These are phyloP conservation scores for Cephalotes varians DNA, from an alignment of 2,888 invertebrate genomes.

Conservation along the genomic window DNA sequence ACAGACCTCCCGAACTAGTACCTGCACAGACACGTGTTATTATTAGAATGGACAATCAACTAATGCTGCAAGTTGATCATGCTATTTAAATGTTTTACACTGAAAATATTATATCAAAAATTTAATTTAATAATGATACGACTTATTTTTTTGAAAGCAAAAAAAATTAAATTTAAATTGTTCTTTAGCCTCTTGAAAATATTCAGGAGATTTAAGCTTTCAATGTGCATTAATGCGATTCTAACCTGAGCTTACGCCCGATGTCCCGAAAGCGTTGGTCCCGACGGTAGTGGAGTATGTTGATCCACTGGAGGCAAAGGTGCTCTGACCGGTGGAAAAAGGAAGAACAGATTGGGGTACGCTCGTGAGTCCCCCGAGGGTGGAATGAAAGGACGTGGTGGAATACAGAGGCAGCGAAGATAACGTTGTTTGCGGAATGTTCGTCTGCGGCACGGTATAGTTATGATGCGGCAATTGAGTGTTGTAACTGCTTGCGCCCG, in stretches of 20 bases:
- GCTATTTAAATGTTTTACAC: neutral
- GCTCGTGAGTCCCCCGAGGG: constrained; percentile 81
- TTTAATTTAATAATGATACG: neutral
- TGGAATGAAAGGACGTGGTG: constrained; percentile 81
- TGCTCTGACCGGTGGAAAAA: constrained; percentile 82
- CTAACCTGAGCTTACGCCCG: constrained; percentile 82
- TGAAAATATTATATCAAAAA: neutral
- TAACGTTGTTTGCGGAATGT: constrained; percentile 80
- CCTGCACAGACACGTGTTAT: constrained; percentile 66
- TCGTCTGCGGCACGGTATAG: constrained; percentile 81
- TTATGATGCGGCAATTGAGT: constrained; percentile 81
- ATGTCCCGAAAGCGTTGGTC: constrained; percentile 84
- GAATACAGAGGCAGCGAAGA: constrained; percentile 82
- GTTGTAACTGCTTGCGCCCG: constrained; percentile 79
- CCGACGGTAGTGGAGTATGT: constrained; percentile 83
- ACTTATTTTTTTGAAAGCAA: neutral
- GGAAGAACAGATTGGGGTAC: constrained; percentile 84
- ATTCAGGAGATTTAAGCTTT: neutral
- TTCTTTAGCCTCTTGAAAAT: neutral
- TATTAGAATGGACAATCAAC: neutral
- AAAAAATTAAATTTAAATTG: neutral
- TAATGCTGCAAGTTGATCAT: neutral
- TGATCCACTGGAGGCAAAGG: constrained; percentile 81
- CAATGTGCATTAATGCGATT: neutral
- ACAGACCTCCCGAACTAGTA: constrained; percentile 80